These are phyloP conservation scores for Hydrolagus colliei DNA, from an alignment of 2,797 vertebrate species.

Conservation along the genomic window DNA sequence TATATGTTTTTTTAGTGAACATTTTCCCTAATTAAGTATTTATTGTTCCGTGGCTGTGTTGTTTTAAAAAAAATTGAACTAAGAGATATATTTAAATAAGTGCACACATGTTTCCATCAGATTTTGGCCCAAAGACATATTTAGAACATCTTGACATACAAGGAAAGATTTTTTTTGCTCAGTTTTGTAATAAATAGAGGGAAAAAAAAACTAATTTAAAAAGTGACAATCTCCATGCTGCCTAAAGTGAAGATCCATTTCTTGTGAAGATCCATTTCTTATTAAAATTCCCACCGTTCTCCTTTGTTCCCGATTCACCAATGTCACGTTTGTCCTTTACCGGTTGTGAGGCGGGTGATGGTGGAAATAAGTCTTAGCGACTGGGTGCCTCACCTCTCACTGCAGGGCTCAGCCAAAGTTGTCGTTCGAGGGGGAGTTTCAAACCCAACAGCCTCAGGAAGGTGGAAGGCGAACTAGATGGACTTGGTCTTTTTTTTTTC, in stretches of 20 bases:
- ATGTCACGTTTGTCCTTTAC: too few species aligned
- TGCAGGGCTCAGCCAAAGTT: too few species aligned
- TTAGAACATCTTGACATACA: neutral
- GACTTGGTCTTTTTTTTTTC: too few species aligned
- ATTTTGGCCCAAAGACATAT: neutral
- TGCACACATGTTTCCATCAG: neutral
- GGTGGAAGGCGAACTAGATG: too few species aligned
- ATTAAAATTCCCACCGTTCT: neutral
- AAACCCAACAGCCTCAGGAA: too few species aligned
- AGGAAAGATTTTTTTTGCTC: neutral
- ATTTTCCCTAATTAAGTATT: slow-evolving; percentile 4
- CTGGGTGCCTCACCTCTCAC: too few species aligned
- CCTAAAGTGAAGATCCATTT: neutral
- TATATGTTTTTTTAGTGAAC: too few species aligned
- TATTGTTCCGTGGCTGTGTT: neutral
- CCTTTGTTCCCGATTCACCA: neutral
- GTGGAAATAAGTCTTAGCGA: too few species aligned
- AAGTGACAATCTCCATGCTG: neutral
- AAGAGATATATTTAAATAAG: neutral
- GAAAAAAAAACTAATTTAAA: slow-evolving; percentile 2
- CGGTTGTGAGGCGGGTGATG: too few species aligned
- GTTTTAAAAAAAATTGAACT: neutral
- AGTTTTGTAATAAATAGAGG: neutral
- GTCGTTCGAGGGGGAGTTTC: too few species aligned
- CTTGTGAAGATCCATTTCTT: neutral